Base-by-base conservation (phyloP, 1,140 invertebrate genomes). In the Melanaphis sacchari region DNA sequence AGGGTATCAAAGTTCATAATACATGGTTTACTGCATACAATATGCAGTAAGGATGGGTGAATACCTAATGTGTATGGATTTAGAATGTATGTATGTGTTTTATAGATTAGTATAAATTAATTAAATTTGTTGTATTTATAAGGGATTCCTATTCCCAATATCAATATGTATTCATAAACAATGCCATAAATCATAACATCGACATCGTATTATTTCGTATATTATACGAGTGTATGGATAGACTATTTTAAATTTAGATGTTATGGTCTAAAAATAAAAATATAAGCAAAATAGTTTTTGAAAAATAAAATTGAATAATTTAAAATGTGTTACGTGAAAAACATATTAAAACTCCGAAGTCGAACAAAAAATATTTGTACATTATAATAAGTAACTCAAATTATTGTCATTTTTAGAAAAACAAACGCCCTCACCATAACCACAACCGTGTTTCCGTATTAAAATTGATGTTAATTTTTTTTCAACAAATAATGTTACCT, bases 401-500 rank as follows among this genome's bases (percentile, higher is more conserved):
- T 66, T n/a, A 18, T 0, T 31, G n/a, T 52, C 26, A 5, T 15
- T n/a, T 66, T 66, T 66, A 66, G n/a, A n/a, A n/a, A n/a, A n/a
- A n/a, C n/a, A n/a, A n/a, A 4, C 2, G n/a, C 31, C 31, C 4
- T 31, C 31, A n/a, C 59, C 59, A n/a, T 31, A 4, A n/a, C 15
- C 59, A 46, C 18, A 15, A 18, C 15, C 18, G 31, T 66, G 5
- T 66, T 66, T 18, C 11, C 11, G 31, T n/a, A 66, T 31, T 11
- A 11, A 26, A 5, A n/a, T n/a, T 66, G 31, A 24, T 11, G 59
- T 66, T n/a, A 2, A n/a, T 66, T n/a, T 18, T 66, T 66, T 1
- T n/a, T 66, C 4, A n/a, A 31, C 15, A 5, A 36, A 91, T 82
- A 46, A 1, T 76, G 24, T 93, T 95, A 96, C 96, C 97, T 94